Base-by-base conservation (phyloP, 2,888 invertebrate species). In the Nesidiocoris tenuis region DNA sequence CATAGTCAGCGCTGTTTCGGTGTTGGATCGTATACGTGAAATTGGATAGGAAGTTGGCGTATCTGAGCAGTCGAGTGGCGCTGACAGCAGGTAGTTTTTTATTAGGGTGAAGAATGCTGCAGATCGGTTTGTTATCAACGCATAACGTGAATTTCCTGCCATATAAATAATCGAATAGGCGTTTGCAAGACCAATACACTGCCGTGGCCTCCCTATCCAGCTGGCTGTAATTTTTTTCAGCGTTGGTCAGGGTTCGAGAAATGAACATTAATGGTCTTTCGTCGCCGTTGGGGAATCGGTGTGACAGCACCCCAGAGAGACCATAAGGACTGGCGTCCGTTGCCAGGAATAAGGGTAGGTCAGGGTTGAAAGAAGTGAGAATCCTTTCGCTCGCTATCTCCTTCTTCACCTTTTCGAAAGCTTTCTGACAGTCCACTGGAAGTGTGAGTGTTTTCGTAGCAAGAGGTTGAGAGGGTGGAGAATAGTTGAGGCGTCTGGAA, bases 1-100 rank as follows among this genome's bases (percentile, higher is more conserved):
- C 39, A 55, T 78, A n/a, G 16, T 78, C 74, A n/a, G 23, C 67
- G 1, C 57, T 68, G 12, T 7, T 3, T 3, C 39, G 39, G 39
- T 39, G 39, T 12, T 7, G 5, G 3, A 39, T 39, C 5, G 3
- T 39, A 12, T 39, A 39, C 5, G 3, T 12, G 12, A 39, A 39
- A 7, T 12, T 12, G 3, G 39, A 39, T 12, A 39, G 3, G 39
- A 39, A 39, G 5, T 39, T 3, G 12, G 39, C 39, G 12, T 39
- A 39, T 7, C 39, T 3, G 39, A 39, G 39, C 3, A 39, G 39
- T 39, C 39, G 3, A 7, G 39, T 7, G 39, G 39, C 39, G 39
- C 39, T 39, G 39, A 39, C 39, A 7, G 39, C 39, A 39, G 39
- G 39, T 39, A 39, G 39, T 12, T 39, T 39, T 39, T 39, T 39